Percentiles rank a stretch among this genome's conserved stretches.
These are phyloP conservation scores for Pimephales promelas DNA, from an alignment of 2,113 vertebrate species.

Conservation along the genomic window DNA sequence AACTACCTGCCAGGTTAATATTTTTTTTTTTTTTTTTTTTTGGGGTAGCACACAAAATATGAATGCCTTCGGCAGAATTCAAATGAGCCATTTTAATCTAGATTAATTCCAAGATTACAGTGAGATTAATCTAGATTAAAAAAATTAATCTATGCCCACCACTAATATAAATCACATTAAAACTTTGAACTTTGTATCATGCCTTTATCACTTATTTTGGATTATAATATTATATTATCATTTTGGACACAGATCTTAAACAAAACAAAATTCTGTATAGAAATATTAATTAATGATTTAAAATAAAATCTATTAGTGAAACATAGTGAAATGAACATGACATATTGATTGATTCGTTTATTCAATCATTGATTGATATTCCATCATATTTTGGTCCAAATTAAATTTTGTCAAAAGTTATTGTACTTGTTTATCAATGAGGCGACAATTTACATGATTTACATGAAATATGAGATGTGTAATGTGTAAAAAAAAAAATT, in stretches of 20 bases:
- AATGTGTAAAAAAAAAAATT: background rate
- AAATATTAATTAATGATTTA: background rate
- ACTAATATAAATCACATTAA: background rate
- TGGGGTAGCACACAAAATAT: too few relatives aligned
- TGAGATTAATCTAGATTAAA: too few relatives aligned
- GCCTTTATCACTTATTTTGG: background rate
- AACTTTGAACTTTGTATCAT: background rate
- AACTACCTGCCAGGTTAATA: too few relatives aligned
- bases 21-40: too few relatives aligned
- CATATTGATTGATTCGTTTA: background rate
- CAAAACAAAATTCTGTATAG: background rate
- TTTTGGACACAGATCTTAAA: background rate
- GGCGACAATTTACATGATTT: background rate
- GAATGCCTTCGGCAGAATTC: too few relatives aligned
- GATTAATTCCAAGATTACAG: too few relatives aligned
- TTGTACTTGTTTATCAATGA: background rate
- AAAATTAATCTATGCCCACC: too few relatives aligned
- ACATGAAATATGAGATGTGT: background rate
- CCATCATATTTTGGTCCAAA: too few relatives aligned
- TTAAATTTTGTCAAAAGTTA: background rate
- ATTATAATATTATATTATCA: background rate
- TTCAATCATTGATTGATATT: too few relatives aligned
- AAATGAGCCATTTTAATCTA: too few relatives aligned
- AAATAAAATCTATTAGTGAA: background rate
- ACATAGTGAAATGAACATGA: background rate